phyloP scores from a whole-genome alignment of 2,888 invertebrate genomes.

The Caenorhabditis virilis region DNA sequence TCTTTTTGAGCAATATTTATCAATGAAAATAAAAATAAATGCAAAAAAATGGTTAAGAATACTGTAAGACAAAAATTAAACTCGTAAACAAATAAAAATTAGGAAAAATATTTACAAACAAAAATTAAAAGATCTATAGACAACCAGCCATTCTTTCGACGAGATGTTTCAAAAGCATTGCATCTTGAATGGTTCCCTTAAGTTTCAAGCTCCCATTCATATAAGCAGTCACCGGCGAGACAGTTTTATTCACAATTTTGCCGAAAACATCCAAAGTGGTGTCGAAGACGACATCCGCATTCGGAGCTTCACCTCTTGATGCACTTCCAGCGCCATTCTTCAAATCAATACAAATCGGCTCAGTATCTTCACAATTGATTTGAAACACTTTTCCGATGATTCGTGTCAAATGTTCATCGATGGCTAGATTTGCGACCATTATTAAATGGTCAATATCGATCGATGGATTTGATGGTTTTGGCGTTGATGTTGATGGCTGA shows the following conservation, averaged over 20 bases:
- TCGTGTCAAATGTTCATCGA: conserved; percentile 45
- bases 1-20: neutral
- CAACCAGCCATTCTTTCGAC: conserved; percentile 50
- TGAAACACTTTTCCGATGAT: conserved; percentile 43
- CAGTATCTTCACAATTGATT: conserved; percentile 39
- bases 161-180: conserved; percentile 56
- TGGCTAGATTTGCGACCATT: conserved; percentile 45
- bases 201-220: conserved; percentile 58
- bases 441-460: conserved; percentile 52
- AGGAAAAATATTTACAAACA: neutral
- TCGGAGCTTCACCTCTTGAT: conserved; percentile 34
- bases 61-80: neutral
- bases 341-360: conserved; percentile 49
- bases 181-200: conserved; percentile 56
- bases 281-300: conserved; percentile 45
- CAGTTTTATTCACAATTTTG: conserved; percentile 23
- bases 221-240: conserved; percentile 59
- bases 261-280: conserved; percentile 28
- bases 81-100: neutral
- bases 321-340: conserved; percentile 41
- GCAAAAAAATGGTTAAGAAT: neutral
- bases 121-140: conserved; percentile 13
- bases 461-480: conserved; percentile 6
- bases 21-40: neutral
- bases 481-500: neutral